Evolutionary conservation across 2,113 vertebrate genomes (phyloP).

Genomic region (Romanogobio albipinnatus): DNA sequence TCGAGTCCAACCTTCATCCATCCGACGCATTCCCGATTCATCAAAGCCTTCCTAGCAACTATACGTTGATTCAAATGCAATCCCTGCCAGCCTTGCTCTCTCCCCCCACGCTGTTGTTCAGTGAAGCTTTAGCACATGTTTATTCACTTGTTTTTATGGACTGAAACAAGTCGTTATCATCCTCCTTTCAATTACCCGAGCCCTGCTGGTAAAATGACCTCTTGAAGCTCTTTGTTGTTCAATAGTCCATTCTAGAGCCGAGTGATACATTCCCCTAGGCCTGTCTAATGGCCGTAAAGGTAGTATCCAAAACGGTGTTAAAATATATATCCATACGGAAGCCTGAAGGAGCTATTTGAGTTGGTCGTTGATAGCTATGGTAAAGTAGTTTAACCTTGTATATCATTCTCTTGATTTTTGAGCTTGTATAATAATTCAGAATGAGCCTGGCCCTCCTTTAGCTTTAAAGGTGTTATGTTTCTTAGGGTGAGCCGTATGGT

Average conservation of each 20-base stretch:
- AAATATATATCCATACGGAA: conserved; percentile 8
- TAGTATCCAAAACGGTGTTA: conserved; percentile 23
- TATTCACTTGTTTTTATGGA: conserved; percentile 67
- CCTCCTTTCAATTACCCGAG: conserved; percentile 32
- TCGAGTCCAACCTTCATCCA: conserved; percentile 68
- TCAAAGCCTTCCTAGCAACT: conserved; percentile 65
- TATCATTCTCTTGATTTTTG: conserved; percentile 9
- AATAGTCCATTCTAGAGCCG: conserved; percentile 21
- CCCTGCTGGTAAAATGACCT: conserved; percentile 41
- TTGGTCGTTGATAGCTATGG: not conserved
- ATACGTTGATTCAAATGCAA: conserved; percentile 69
- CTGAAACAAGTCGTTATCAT: conserved; percentile 65
- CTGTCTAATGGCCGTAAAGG: not conserved
- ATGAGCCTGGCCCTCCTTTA: not conserved
- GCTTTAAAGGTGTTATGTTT: no score
- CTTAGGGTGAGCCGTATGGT: not conserved
- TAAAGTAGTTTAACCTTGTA: not conserved
- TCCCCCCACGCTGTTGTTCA: conserved; percentile 58
- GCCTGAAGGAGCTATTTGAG: not conserved
- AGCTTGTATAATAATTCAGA: not conserved
- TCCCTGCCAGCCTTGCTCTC: conserved; percentile 50
- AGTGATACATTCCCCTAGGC: not conserved
- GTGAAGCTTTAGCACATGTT: conserved; percentile 54
- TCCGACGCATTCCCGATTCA: conserved; percentile 66
- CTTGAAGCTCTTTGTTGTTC: conserved; percentile 36